Evolutionary conservation across 2,113 vertebrate genomes (phyloP).

Genomic region (Turdus rufiventris): DNA sequence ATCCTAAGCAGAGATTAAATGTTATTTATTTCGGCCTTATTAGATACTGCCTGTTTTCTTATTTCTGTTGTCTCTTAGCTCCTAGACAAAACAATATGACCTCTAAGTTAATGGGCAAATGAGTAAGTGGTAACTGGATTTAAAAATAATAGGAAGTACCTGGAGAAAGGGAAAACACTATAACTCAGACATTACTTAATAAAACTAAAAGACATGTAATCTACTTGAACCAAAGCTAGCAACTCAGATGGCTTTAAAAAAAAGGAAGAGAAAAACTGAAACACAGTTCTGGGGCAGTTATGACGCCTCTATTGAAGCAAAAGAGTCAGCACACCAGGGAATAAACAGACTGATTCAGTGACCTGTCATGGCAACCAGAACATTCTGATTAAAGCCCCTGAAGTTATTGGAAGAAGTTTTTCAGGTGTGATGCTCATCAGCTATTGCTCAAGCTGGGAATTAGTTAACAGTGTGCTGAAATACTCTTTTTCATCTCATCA

Average conservation of each 20-base stretch:
- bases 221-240: not conserved
- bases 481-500: slow-evolving; percentile 2
- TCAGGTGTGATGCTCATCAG: not conserved
- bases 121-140: not conserved
- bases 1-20: not conserved
- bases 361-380: not conserved
- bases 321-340: not conserved
- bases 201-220: not conserved
- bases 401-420: not conserved
- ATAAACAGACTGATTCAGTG: not conserved
- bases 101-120: not conserved
- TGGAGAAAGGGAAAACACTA: not conserved
- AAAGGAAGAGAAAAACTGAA: not conserved
- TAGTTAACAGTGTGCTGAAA: not conserved
- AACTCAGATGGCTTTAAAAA: not conserved
- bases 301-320: not conserved
- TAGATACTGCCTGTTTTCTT: not conserved
- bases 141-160: not conserved
- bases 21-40: not conserved
- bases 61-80: not conserved
- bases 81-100: not conserved
- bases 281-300: not conserved
- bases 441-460: not conserved
- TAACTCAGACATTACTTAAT: not conserved
- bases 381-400: not conserved